These are phyloP conservation scores for Dreissena rostriformis DNA, from an alignment of 1,140 invertebrate genomes.

Conservation along the genomic window DNA sequence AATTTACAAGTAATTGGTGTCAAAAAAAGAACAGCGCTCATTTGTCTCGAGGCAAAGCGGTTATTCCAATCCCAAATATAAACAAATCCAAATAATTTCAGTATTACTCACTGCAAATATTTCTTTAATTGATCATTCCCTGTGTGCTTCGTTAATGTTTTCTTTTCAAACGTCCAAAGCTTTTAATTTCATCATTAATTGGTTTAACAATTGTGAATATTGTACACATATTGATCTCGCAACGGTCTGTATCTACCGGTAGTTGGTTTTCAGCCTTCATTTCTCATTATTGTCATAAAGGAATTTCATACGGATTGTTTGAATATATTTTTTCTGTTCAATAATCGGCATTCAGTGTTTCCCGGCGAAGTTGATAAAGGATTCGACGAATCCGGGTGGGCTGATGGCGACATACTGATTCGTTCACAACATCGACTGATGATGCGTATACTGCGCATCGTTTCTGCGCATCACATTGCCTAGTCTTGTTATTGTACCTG, in stretches of 20 bases:
- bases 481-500: too few relatives aligned
- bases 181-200: slow-evolving; percentile 11
- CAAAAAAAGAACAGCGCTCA: too few relatives aligned
- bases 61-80: not conserved
- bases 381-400: not conserved
- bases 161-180: not conserved
- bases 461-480: too few relatives aligned
- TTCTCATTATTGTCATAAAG: slow-evolving; percentile 1
- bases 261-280: not conserved
- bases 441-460: too few relatives aligned
- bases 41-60: too few relatives aligned
- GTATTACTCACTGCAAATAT: slow-evolving; percentile 5
- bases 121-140: not conserved
- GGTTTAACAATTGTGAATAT: slow-evolving; percentile 12
- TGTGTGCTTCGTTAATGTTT: not conserved
- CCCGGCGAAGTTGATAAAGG: not conserved
- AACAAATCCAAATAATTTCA: not conserved
- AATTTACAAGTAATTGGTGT: too few relatives aligned
- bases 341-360: not conserved
- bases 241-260: not conserved
- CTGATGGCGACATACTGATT: not conserved
- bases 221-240: not conserved
- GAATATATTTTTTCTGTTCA: not conserved
- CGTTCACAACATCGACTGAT: too few relatives aligned
- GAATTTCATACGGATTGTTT: not conserved